Conservation (phyloP, 2,888 invertebrate genomes). For the Xestia xanthographa region DNA sequence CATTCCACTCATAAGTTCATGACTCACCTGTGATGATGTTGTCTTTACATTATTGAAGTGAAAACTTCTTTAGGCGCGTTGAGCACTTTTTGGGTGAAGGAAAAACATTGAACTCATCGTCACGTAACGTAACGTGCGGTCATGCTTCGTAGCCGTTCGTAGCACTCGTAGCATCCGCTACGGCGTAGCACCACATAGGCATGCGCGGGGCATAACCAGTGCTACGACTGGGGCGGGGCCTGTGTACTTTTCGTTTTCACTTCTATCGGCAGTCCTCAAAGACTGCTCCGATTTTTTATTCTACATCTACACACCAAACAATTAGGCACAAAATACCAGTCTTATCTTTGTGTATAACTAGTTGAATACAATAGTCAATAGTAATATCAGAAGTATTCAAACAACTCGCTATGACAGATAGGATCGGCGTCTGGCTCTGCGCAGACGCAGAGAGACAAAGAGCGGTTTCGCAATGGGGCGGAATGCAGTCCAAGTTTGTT, state of each 20-base stretch:
- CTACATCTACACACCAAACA: background rate
- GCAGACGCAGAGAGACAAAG: slow-evolving; percentile 60
- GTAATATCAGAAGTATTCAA: slow-evolving; percentile 66
- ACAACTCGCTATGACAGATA: slow-evolving; percentile 58
- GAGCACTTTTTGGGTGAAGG: too few species aligned
- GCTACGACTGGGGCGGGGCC: too few species aligned
- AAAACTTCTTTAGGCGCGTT: too few species aligned
- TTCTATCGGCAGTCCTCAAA: too few species aligned
- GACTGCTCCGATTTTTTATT: too few species aligned
- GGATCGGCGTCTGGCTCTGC: slow-evolving; percentile 55
- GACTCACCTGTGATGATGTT: slow-evolving; percentile 5
- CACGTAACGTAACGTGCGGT: too few species aligned
- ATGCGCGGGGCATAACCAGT: too few species aligned
- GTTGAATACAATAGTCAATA: slow-evolving; percentile 24
- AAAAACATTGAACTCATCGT: too few species aligned
- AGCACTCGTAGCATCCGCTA: too few species aligned
- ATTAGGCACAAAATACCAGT: background rate
- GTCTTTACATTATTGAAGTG: background rate
- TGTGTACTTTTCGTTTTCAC: too few species aligned
- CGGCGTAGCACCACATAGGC: too few species aligned
- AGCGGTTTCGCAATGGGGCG: slow-evolving; percentile 60
- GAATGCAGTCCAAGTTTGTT: slow-evolving; percentile 67
- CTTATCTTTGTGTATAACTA: slow-evolving; percentile 14
- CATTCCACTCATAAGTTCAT: slow-evolving; percentile 1
- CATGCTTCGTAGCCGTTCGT: too few species aligned